Conservation (phyloP, 2,888 invertebrate species). For the Cartodere bifasciata region DNA sequence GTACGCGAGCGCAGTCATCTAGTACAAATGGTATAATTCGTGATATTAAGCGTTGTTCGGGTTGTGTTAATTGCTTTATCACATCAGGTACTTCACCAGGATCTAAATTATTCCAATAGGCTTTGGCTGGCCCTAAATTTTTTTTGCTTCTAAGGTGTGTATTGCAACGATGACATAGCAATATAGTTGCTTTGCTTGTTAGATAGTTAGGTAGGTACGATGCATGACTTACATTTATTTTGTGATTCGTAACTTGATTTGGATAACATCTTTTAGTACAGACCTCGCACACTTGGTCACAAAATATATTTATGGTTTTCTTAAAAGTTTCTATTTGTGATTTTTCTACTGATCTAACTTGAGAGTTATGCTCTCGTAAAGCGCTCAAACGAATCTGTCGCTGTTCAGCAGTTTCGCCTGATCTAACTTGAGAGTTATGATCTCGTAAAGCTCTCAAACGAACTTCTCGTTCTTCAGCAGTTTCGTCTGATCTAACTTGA, state of each 20-base stretch:
- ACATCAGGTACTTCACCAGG: constrained; percentile 14
- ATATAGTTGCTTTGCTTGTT: neutral
- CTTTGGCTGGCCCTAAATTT: constrained; percentile 10
- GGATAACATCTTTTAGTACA: constrained; percentile 8
- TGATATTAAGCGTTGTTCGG: constrained; percentile 11
- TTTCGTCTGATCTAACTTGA: constrained; percentile 2
- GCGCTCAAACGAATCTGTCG: constrained; percentile 11
- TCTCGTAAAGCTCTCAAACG: constrained; percentile 3
- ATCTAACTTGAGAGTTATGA: constrained; percentile 4
- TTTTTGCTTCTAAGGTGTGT: constrained; percentile 3
- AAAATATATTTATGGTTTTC: constrained; percentile 5
- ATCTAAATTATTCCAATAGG: constrained; percentile 14
- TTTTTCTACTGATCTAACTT: constrained; percentile 42
- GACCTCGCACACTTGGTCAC: constrained; percentile 6
- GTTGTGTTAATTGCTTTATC: constrained; percentile 9
- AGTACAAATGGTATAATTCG: constrained; percentile 12
- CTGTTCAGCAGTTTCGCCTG: neutral
- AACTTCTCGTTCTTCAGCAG: constrained; percentile 7
- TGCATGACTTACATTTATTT: too few relatives aligned
- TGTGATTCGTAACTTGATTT: constrained; percentile 4
- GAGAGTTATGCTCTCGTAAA: too few relatives aligned
- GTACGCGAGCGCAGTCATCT: too few relatives aligned
- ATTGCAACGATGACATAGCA: constrained; percentile 8
- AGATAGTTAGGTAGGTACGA: too few relatives aligned
- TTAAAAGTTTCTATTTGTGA: constrained; percentile 38